Evolutionary conservation across 2,113 vertebrate genomes (phyloP), one percentile per base, ranked within the genome.

Genomic region (Gasterosteus nipponicus): DNA sequence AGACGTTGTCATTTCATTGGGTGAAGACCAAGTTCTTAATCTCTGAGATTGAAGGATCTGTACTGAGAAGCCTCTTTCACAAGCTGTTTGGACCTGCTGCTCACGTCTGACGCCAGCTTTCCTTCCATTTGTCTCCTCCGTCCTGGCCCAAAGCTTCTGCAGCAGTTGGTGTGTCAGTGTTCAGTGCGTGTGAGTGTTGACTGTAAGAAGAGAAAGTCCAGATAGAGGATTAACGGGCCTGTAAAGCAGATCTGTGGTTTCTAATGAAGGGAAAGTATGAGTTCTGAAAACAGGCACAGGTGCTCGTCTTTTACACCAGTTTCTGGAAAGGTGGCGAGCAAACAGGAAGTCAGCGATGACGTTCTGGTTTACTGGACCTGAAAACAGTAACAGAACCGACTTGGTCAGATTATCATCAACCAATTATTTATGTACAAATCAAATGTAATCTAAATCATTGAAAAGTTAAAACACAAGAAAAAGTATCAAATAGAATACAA

Each of bases 111-210:
- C 0, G 53, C 70, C 66, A 77, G 63, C 44, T 82, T 82, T 86
- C 78, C 78, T 65, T 59, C 76, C 47, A 83, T 85, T 83, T 83
- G 63, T 89, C 73, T 88, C 72, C 33, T 75, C 11, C 22, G 31
- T 35, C 11, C 22, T 53, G 69, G 41, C 69, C 57, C 5, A 68
- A 51, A 26, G 33, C 49, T 16, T 54, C 33, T 42, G 57, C 26
- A 42, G 46, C 62, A 78, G 73, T 49, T 60, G 68, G 62, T 70
- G 65, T 75, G 66, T 65, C 22, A n/a, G 18, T 33, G 42, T 39
- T 33, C n/a, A 31, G 42, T 47, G 3, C 5, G 51, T 69, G 59
- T 44, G 12, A 62, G 59, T 49, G 46, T 75, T 81, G 67, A 70
- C 63, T 81, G 68, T 70, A 74, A 73, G 67, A 49, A 47, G 16